phyloP scores from a whole-genome alignment of 2,113 vertebrate species.

The Eulacestoma nigropectus region DNA sequence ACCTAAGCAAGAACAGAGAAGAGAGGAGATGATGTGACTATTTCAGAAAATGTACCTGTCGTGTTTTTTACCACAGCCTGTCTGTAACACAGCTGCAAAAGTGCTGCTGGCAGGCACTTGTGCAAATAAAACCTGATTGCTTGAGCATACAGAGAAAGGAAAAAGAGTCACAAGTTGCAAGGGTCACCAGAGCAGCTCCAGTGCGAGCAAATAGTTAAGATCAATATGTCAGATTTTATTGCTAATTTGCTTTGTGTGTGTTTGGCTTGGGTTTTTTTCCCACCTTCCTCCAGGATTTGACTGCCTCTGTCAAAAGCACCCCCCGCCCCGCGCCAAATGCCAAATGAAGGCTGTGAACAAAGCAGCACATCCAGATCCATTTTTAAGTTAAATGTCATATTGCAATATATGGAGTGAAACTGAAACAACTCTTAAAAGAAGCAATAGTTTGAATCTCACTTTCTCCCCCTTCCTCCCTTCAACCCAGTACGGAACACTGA shows the following conservation, averaged over 20 bases:
- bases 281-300: neutral
- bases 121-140: neutral
- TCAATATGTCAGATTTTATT: neutral
- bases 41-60: neutral
- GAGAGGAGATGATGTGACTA: neutral
- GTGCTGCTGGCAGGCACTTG: fast-evolving
- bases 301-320: neutral
- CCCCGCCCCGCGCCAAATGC: fast-evolving
- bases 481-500: fast-evolving
- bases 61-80: neutral
- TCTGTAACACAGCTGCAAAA: neutral
- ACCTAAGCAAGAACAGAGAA: neutral
- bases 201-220: neutral
- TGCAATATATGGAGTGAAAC: neutral
- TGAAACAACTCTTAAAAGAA: neutral
- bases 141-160: neutral
- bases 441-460: neutral
- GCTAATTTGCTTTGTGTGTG: neutral
- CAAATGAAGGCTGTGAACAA: neutral
- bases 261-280: fast-evolving
- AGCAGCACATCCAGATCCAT: neutral
- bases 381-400: neutral
- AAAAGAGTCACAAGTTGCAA: neutral
- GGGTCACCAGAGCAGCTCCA: neutral
- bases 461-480: neutral